These are phyloP conservation scores for Sisor rabdophorus DNA, from an alignment of 2,113 vertebrate genomes.

Conservation along the genomic window DNA sequence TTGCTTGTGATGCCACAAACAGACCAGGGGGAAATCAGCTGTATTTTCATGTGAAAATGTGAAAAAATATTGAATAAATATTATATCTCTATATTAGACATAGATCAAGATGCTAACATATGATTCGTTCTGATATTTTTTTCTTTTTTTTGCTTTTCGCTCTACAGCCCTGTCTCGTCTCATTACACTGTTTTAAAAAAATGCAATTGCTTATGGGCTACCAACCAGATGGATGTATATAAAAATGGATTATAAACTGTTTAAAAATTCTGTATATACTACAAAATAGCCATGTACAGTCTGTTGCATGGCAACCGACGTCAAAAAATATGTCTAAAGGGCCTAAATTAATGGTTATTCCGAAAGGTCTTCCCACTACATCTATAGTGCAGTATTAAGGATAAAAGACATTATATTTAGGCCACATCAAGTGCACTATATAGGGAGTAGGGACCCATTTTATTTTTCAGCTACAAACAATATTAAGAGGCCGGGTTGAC, in stretches of 20 bases:
- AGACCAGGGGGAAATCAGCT: slow-evolving; percentile 19
- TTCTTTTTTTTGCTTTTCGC: background rate
- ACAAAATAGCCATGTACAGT: background rate
- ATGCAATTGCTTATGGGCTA: slow-evolving; percentile 16
- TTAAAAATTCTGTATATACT: background rate
- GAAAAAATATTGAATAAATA: too few relatives aligned
- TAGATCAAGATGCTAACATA: background rate
- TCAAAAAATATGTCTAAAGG: background rate
- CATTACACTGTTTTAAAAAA: slow-evolving; percentile 25
- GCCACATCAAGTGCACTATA: background rate
- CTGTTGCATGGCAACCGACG: background rate
- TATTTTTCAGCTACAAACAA: background rate
- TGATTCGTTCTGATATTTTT: background rate
- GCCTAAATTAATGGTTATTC: background rate
- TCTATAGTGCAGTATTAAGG: background rate
- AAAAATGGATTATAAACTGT: slow-evolving; percentile 15
- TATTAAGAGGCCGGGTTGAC: too few relatives aligned
- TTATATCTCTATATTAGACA: too few relatives aligned
- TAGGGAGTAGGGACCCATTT: background rate
- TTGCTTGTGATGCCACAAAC: slow-evolving; percentile 9
- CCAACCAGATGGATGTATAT: slow-evolving; percentile 8
- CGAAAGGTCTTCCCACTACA: background rate
- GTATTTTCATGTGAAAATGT: too few relatives aligned
- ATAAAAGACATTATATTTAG: background rate
- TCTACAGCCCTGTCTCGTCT: background rate